phyloP scores from a whole-genome alignment of 2,888 invertebrate species.

The Scaptomyza parva region DNA sequence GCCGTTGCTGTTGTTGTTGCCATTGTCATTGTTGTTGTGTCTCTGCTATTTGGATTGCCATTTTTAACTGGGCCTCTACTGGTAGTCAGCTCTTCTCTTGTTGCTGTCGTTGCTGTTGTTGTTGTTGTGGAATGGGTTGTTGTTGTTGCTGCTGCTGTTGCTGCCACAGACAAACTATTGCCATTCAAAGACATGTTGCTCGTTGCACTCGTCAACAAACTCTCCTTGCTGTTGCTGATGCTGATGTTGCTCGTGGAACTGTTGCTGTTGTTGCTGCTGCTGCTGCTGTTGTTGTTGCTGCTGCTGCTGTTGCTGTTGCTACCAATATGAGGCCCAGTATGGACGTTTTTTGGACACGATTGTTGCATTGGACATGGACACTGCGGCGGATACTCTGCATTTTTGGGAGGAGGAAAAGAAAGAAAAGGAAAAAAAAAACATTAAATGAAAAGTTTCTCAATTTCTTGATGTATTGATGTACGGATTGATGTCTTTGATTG shows the following conservation, averaged over 20 bases:
- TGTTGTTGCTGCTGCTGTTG: constrained; percentile 58
- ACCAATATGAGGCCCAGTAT: constrained; percentile 99
- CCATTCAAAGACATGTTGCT: constrained; percentile 65
- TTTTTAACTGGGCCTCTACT: constrained; percentile 84
- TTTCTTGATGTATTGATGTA: too few relatives aligned
- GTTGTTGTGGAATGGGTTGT: constrained; percentile 45
- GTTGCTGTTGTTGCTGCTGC: constrained; percentile 42
- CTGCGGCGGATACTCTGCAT: constrained; percentile 86
- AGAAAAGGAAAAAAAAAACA: too few relatives aligned
- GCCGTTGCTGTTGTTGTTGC: constrained; percentile 51
- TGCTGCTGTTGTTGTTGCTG: constrained; percentile 60
- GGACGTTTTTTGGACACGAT: constrained; percentile 99
- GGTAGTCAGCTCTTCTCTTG: constrained; percentile 80
- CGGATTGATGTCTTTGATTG: neutral
- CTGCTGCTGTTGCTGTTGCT: constrained; percentile 89
- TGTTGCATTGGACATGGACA: constrained; percentile 97
- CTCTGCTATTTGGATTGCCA: constrained; percentile 67
- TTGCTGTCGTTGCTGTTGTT: constrained; percentile 56
- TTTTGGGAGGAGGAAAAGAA: too few relatives aligned
- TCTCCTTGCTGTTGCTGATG: constrained; percentile 62
- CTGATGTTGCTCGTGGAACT: constrained; percentile 27
- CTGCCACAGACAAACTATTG: constrained; percentile 62
- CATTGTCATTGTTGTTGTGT: constrained; percentile 64
- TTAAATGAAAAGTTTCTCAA: too few relatives aligned
- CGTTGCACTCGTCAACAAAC: too few relatives aligned